A percentile compares a stretch with the other conserved stretches of the same genome.
Conservation (phyloP, 2,113 vertebrate species). For the Otolemur garnettii region DNA sequence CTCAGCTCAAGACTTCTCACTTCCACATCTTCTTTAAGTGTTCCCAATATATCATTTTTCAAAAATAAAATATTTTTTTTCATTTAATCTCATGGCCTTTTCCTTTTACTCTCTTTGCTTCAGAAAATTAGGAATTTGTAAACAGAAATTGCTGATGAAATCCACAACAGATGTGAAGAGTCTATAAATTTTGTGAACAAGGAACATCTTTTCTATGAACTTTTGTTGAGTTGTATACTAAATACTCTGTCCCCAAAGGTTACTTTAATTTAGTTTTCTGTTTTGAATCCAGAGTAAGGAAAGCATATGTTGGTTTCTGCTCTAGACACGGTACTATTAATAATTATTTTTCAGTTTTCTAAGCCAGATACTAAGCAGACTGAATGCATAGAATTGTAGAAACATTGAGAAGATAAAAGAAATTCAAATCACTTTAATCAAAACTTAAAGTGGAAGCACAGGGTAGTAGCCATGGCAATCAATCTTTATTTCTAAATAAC, state of each 20-base stretch:
- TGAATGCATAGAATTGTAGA: background rate
- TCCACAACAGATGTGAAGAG: constrained; percentile 62
- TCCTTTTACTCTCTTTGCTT: constrained; percentile 62
- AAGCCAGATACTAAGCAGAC: background rate
- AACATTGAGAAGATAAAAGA: constrained; percentile 13
- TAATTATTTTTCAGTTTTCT: background rate
- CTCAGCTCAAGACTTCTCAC: constrained; percentile 17
- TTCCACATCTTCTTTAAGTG: constrained; percentile 50
- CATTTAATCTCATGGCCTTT: constrained; percentile 40
- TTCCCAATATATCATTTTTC: constrained; percentile 39
- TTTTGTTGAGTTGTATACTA: background rate
- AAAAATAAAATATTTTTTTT: constrained; percentile 44
- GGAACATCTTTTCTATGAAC: constrained; percentile 9
- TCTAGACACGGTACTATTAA: constrained; percentile 11
- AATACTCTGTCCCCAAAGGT: background rate
- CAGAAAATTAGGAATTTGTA: constrained; percentile 60
- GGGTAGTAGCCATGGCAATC: background rate
- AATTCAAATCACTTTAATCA: constrained; percentile 22
- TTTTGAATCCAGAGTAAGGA: constrained; percentile 17
- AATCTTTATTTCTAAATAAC: constrained; percentile 40
- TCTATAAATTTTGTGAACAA: constrained; percentile 61
- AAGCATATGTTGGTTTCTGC: constrained; percentile 2
- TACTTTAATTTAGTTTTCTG: background rate
- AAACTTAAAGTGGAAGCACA: constrained; percentile 18
- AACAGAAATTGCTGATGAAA: constrained; percentile 60